Evolutionary conservation across 1,140 invertebrate species (phyloP).

Genomic region (Platyura marginata): DNA sequence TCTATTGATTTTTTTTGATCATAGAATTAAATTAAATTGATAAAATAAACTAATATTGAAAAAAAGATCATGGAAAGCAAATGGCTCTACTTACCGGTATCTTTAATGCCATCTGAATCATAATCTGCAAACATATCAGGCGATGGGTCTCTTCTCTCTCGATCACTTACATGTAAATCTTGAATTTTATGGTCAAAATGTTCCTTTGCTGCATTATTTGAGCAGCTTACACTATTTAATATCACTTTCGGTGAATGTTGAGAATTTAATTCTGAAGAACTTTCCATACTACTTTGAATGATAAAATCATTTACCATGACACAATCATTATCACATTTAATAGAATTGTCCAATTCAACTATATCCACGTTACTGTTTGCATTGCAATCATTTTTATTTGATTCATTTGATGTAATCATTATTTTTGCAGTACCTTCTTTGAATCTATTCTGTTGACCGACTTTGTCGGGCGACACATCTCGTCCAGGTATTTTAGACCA

Average conservation of each 20-base stretch:
- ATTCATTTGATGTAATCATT: background rate
- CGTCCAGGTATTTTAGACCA: conserved; percentile 27
- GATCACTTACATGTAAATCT: background rate
- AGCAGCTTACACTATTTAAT: background rate
- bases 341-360: background rate
- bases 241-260: background rate
- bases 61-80: no score
- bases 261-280: background rate
- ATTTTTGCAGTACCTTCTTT: background rate
- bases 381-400: background rate
- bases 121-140: background rate
- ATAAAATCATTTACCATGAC: background rate
- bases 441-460: background rate
- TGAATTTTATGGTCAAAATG: no score
- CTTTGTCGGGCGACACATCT: conserved; percentile 7
- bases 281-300: background rate
- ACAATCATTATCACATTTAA: background rate
- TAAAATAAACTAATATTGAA: no score
- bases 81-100: background rate
- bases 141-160: background rate
- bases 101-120: background rate
- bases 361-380: background rate
- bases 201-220: no score
- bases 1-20: background rate
- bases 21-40: no score